Evolutionary conservation across 2,888 invertebrate species (phyloP).

Genomic region (Drosophila pseudotakahashii): DNA sequence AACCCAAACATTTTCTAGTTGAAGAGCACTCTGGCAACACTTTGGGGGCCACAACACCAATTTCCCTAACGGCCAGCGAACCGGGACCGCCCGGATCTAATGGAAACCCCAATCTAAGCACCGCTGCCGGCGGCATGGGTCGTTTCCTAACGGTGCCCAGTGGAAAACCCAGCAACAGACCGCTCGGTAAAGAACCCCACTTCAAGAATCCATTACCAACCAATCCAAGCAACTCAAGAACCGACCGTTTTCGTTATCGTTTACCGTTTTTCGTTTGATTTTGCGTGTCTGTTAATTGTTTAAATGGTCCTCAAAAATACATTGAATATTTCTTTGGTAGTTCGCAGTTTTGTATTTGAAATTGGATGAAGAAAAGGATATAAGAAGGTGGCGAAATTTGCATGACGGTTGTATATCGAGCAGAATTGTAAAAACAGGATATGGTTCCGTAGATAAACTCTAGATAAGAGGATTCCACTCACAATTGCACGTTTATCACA

Average conservation of each 20-base stretch:
- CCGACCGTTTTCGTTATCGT: conserved; percentile 33
- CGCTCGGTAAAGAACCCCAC: conserved; percentile 66
- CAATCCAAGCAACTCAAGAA: conserved; percentile 7
- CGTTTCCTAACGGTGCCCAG: conserved; percentile 83
- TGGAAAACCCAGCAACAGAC: conserved; percentile 80
- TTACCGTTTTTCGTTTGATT: conserved; percentile 31
- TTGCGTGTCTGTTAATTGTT: conserved; percentile 42
- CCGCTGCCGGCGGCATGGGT: conserved; percentile 78
- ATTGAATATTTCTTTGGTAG: conserved; percentile 29
- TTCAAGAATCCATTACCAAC: conserved; percentile 15
- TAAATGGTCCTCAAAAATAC: conserved; percentile 13
- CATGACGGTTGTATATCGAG: conserved; percentile 26
- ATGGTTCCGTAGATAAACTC: conserved; percentile 18
- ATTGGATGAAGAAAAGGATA: conserved; percentile 9
- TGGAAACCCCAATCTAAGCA: conserved; percentile 65
- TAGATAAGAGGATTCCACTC: conserved; percentile 11
- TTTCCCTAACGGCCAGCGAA: conserved; percentile 79
- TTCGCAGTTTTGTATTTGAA: conserved; percentile 19
- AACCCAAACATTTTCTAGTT: conserved; percentile 78
- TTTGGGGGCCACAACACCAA: conserved; percentile 76
- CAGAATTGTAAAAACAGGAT: conserved; percentile 25
- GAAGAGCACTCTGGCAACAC: conserved; percentile 75
- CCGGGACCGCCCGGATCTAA: conserved; percentile 75
- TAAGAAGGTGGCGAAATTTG: conserved; percentile 28
- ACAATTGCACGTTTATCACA: conserved; percentile 39